Percentiles rank a stretch among this genome's conserved stretches.
Evolutionary conservation across 2,888 invertebrate genomes (phyloP).

Genomic region (Hirudinaria manillensis): DNA sequence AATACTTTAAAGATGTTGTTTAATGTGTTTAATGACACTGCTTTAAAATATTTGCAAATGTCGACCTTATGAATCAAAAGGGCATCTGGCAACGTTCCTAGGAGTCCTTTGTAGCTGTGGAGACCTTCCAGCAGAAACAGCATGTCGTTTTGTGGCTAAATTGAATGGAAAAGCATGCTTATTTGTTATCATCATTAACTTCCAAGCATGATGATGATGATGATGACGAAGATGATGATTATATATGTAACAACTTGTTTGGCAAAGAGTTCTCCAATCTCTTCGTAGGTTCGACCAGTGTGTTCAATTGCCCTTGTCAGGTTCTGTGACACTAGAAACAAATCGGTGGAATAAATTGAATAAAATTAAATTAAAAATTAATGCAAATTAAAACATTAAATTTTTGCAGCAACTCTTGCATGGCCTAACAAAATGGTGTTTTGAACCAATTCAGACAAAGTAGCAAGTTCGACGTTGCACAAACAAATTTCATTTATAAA

Average conservation of each 20-base stretch:
- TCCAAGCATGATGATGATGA: background rate
- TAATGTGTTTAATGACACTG: too few relatives aligned
- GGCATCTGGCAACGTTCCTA: constrained; percentile 76
- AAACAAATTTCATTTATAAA: too few relatives aligned
- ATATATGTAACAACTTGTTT: constrained; percentile 62
- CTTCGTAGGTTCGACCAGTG: constrained; percentile 81
- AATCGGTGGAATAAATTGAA: constrained; percentile 22
- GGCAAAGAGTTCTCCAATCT: constrained; percentile 80
- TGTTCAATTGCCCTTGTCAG: constrained; percentile 74
- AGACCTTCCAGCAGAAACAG: constrained; percentile 83
- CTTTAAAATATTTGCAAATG: too few relatives aligned
- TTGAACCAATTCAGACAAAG: too few relatives aligned
- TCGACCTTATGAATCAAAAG: constrained; percentile 26
- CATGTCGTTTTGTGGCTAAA: constrained; percentile 55
- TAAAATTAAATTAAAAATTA: background rate
- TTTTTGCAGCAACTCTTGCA: background rate
- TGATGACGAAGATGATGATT: constrained; percentile 15
- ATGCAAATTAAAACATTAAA: background rate
- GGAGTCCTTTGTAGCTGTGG: constrained; percentile 87
- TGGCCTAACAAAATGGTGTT: too few relatives aligned
- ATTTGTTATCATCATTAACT: background rate
- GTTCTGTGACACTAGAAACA: constrained; percentile 40
- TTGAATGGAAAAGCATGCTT: background rate
- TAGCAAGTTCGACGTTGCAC: too few relatives aligned
- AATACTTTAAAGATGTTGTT: too few relatives aligned